Percentiles rank a stretch among this genome's conserved stretches.
Evolutionary conservation across 2,888 invertebrate genomes (phyloP).

Genomic region (Eumacrocentrus americanus): DNA sequence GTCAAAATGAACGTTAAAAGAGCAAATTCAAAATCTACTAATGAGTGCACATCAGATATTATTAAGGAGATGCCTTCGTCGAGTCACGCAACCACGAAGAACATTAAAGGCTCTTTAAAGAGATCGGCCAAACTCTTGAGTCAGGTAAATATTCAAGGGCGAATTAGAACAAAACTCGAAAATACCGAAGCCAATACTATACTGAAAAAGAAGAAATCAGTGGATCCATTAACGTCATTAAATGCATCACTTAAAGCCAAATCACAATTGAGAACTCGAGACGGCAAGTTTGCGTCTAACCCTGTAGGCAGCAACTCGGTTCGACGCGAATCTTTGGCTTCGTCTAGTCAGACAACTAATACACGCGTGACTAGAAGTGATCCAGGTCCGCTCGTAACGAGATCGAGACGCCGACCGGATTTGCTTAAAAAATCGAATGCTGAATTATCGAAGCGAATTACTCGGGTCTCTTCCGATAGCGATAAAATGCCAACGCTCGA

Average conservation of each 20-base stretch:
- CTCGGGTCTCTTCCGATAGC: conserved; percentile 53
- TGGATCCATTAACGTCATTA: conserved; percentile 45
- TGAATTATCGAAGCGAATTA: conserved; percentile 36
- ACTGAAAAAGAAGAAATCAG: conserved; percentile 36
- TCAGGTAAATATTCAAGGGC: background rate
- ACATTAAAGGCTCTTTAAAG: conserved; percentile 26
- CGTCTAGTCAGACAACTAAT: conserved; percentile 20
- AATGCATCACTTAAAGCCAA: conserved; percentile 52
- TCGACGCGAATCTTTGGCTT: conserved; percentile 13
- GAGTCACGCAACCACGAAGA: conserved; percentile 4
- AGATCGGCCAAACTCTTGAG: conserved; percentile 21
- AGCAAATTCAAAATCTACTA: conserved; percentile 16
- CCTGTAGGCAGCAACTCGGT: conserved; percentile 13
- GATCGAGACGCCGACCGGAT: conserved; percentile 37
- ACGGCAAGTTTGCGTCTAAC: conserved; percentile 52
- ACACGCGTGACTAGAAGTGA: conserved; percentile 28
- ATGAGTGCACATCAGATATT: background rate
- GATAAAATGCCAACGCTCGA: conserved; percentile 68
- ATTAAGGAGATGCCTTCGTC: background rate
- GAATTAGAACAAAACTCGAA: background rate
- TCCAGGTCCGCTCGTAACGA: conserved; percentile 34
- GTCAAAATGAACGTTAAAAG: conserved; percentile 41
- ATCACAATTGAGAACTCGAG: conserved; percentile 50
- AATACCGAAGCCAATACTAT: background rate
- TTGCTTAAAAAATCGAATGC: conserved; percentile 28